Evolutionary conservation across 2,888 invertebrate species (phyloP).

Genomic region (Oegoconia quadripuncta): DNA sequence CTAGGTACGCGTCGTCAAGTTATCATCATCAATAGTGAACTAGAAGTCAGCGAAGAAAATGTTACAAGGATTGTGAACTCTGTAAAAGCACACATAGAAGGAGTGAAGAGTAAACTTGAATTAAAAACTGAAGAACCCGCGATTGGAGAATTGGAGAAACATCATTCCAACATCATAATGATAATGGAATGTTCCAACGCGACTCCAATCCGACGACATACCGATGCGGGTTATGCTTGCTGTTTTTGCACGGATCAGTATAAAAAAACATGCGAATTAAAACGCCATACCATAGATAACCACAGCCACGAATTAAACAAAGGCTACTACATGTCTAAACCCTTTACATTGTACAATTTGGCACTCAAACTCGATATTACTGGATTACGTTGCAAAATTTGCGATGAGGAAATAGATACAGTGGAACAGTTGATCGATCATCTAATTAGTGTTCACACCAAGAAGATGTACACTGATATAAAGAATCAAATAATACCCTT

Average conservation of each 20-base stretch:
- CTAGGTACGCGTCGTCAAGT: too few relatives aligned
- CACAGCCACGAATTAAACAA: neutral
- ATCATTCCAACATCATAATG: too few relatives aligned
- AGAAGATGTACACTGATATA: slow-evolving; percentile 30
- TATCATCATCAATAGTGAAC: too few relatives aligned
- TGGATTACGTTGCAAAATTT: slow-evolving; percentile 33
- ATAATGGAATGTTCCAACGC: too few relatives aligned
- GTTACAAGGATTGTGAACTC: too few relatives aligned
- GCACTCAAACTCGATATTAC: slow-evolving; percentile 33
- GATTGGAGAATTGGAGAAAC: too few relatives aligned
- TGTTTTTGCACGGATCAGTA: neutral
- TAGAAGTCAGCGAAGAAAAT: too few relatives aligned
- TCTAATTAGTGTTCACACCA: slow-evolving; percentile 30
- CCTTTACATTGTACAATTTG: too few relatives aligned
- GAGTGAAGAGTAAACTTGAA: too few relatives aligned
- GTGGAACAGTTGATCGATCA: slow-evolving; percentile 33
- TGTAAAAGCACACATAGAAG: too few relatives aligned
- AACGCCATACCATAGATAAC: neutral
- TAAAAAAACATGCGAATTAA: neutral
- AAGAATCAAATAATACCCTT: slow-evolving; percentile 41
- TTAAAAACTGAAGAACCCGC: too few relatives aligned
- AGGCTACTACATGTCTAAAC: too few relatives aligned
- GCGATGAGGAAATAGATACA: slow-evolving; percentile 23
- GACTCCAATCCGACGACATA: slow-evolving; percentile 8
- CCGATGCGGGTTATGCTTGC: slow-evolving; percentile 5